Conservation (phyloP, 1,140 invertebrate genomes). For the Anoplolepis gracilipes region DNA sequence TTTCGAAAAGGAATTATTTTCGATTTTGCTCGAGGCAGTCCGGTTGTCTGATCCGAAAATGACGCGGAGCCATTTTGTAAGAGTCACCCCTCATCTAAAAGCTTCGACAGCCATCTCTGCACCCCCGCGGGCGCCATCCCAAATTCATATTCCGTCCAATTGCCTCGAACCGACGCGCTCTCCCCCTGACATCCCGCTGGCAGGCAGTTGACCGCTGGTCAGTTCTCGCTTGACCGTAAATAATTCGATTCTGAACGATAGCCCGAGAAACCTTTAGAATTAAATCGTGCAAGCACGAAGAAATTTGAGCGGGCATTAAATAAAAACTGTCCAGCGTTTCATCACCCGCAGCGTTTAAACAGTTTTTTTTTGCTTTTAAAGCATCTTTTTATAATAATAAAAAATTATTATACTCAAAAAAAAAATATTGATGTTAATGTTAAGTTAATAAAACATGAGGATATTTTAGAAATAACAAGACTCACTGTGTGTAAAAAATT, state of each 20-base stretch:
- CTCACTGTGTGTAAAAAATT: no score
- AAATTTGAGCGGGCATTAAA: conserved; percentile 71
- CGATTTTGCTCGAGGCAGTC: not conserved
- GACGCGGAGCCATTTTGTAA: conserved; percentile 81
- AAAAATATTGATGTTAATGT: not conserved
- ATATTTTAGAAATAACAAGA: not conserved
- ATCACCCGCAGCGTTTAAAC: conserved; percentile 21
- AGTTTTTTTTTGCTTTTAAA: not conserved
- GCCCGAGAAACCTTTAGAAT: conserved; percentile 54
- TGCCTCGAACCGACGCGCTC: conserved; percentile 73
- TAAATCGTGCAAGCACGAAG: conserved; percentile 64
- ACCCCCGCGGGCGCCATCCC: conserved; percentile 57
- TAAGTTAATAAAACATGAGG: not conserved
- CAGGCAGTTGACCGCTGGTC: conserved; percentile 83
- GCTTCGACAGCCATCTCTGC: conserved; percentile 70
- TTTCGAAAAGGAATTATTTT: not conserved
- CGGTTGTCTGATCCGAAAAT: conserved; percentile 68
- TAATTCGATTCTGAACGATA: conserved; percentile 77
- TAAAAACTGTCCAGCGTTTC: conserved; percentile 8
- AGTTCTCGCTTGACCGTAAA: conserved; percentile 83
- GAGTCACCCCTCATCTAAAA: conserved; percentile 68
- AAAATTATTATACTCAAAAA: not conserved
- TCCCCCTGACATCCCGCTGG: conserved; percentile 76
- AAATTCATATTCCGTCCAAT: conserved; percentile 74
- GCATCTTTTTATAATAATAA: not conserved